Conservation (phyloP, 2,113 vertebrate species). For the Archilochus colubris region DNA sequence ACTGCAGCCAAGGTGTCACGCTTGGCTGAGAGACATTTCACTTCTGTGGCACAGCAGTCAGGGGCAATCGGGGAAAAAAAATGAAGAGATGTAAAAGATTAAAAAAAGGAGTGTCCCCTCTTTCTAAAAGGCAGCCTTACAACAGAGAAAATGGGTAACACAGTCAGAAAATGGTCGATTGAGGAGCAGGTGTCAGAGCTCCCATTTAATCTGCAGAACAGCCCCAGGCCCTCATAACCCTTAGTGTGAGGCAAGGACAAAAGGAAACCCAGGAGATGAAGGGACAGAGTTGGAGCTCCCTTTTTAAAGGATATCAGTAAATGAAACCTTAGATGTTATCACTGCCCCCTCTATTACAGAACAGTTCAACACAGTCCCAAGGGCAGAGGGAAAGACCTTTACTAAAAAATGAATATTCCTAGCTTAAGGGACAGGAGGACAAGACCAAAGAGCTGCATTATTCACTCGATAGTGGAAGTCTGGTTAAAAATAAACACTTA, state of each 20-base stretch:
- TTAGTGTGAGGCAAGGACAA: not conserved
- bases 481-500: not conserved
- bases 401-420: not conserved
- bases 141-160: not conserved
- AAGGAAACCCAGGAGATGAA: not conserved
- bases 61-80: fast-evolving
- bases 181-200: not conserved
- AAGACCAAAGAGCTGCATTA: not conserved
- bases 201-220: not conserved
- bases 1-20: not conserved
- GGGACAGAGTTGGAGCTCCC: not conserved
- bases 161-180: not conserved
- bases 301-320: not conserved
- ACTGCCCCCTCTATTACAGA: not conserved
- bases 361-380: not conserved
- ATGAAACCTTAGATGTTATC: not conserved
- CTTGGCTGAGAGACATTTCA: fast-evolving
- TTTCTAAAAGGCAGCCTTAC: not conserved
- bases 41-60: not conserved
- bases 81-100: not conserved
- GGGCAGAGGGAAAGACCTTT: not conserved
- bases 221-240: not conserved
- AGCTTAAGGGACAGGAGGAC: not conserved
- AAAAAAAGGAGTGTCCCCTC: not conserved
- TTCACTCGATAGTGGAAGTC: not conserved